phyloP scores from a whole-genome alignment of 2,113 vertebrate species.

The Pleuronectes platessa region DNA sequence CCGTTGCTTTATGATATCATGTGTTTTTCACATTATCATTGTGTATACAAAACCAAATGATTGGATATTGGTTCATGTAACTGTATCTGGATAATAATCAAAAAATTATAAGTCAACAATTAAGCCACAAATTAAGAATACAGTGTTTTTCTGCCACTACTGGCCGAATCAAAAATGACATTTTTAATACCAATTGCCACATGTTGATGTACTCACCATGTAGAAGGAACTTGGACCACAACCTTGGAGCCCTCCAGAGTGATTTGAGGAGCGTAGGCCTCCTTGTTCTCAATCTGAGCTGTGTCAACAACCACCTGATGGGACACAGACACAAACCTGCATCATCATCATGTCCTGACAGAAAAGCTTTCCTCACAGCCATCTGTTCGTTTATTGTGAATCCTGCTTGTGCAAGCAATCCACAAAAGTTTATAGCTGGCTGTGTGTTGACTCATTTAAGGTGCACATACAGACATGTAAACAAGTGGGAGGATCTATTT shows the following conservation, averaged over 20 bases:
- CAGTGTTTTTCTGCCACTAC: too few relatives aligned
- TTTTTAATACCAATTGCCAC: neutral
- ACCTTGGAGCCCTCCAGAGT: slow-evolving; percentile 94
- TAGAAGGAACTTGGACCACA: slow-evolving; percentile 97
- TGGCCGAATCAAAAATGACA: too few relatives aligned
- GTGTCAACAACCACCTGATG: slow-evolving; percentile 97
- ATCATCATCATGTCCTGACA: slow-evolving; percentile 31
- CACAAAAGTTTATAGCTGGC: neutral
- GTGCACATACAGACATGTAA: neutral
- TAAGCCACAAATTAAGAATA: too few relatives aligned
- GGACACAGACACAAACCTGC: slow-evolving; percentile 45
- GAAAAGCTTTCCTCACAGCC: neutral
- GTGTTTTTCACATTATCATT: too few relatives aligned
- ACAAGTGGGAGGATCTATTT: neutral
- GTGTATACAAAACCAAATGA: neutral
- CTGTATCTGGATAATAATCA: neutral
- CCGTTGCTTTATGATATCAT: too few relatives aligned
- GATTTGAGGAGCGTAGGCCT: slow-evolving; percentile 97
- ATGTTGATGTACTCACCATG: slow-evolving; percentile 85
- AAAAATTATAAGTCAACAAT: too few relatives aligned
- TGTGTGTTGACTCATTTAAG: neutral
- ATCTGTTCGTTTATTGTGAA: neutral
- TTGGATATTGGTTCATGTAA: neutral
- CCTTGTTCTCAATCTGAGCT: slow-evolving; percentile 98
- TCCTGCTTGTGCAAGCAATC: slow-evolving; percentile 1